Evolutionary conservation across 2,797 vertebrate species (phyloP), one percentile per base, ranked within the genome.

Genomic region (Coracias cyanogaster): DNA sequence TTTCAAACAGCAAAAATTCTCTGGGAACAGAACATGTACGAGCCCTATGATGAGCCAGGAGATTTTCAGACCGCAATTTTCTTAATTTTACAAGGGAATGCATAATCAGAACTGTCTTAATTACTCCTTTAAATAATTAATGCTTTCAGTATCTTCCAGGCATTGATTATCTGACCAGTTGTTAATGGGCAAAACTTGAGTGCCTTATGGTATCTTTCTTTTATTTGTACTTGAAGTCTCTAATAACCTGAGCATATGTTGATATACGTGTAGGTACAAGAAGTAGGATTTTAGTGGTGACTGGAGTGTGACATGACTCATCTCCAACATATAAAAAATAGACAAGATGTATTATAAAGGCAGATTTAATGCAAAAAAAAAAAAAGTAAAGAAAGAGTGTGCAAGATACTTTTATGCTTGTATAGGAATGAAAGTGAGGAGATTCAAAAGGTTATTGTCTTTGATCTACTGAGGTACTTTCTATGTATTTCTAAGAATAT

Each of bases 281-380:
- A 91, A 95, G 89, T 65, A 94, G 90, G 86, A 93, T 82, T 94
- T 95, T 61, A 73, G 81, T 90, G 93, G 93, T 91, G 86, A 89
- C 93, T 96, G 67, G 66, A 86, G 92, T 90, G 93, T 90, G 93
- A 80, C 78, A 86, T 95, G 96, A 97, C 88, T 97, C 94, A 96
- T 94, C 78, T 85, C 17, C 71, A 94, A 52, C 67, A 80, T 58
- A 82, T 20, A 66, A 95, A 91, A 96, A 85, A 65, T 90, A 96
- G 86, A 26, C 57, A 60, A 93, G 77, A 66, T 70, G 37, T 66
- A 86, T 93, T 90, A 80, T 64, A 85, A 86, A 92, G 60, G 45
- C 84, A 95, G 64, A 64, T 74, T 85, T 92, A 91, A 89, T 92
- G 77, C 2, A 54, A 61, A 74, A 77, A 48, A 46, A 57, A 37